Evolutionary conservation across 1,140 invertebrate genomes (phyloP), one percentile per base, ranked within the genome.

Genomic region (Zaprionus camerounensis): DNA sequence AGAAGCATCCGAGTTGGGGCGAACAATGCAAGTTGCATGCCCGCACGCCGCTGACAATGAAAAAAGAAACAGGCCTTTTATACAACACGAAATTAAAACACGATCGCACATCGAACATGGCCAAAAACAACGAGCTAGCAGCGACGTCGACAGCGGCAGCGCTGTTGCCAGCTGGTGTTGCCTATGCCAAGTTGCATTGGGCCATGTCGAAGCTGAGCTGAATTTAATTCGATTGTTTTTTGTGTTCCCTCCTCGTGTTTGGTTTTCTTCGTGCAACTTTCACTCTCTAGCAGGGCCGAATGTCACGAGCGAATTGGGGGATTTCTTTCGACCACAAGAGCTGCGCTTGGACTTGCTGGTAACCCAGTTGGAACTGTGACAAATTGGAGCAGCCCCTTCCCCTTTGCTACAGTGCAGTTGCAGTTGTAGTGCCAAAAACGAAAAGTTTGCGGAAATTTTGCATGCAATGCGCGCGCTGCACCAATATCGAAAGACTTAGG

Each of bases 61-160:
- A 88, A 87, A 80, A 62, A 88, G 90, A 87, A 80, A 62, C 44
- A 71, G 59, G 78, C 63, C 49, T 65, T 82, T 88, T 88, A 81
- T 81, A 90, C 85, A 88, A 88, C 85, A 88, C 82, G 85, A 88
- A 88, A 88, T 90, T 88, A 88, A 88, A 88, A 88, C 85, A 88
- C 85, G 85, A 88, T 82, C 85, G 85, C 83, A 77, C 84, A 80
- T 76, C 76, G 81, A 80, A 78, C 78, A 78, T 75, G 70, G 78
- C 71, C 72, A 75, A 78, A 70, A 69, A 59, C 61, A 61, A 55
- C 28, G 17, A 63, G 38, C 58, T 0, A 61, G 49, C 68, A 44
- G 57, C 55, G 46, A 11, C 46, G 55, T 46, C 26, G 31, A 61
- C 63, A 67, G 28, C 38, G 58, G 62, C 59, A 51, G 1, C 53